Base-by-base conservation (phyloP, 2,888 invertebrate species). In the Hoplodrina ambigua region DNA sequence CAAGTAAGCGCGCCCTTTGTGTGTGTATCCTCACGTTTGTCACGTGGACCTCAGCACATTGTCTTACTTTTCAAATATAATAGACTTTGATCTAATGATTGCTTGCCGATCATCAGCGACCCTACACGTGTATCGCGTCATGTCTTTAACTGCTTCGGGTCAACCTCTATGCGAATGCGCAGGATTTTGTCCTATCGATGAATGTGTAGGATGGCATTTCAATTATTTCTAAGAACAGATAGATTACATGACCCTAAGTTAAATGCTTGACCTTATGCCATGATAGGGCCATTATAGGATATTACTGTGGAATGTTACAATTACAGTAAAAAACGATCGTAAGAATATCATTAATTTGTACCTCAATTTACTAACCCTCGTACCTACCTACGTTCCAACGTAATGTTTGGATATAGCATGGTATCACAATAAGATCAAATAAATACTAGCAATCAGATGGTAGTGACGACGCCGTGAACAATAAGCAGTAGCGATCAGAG, bases 21-120 rank as follows among this genome's bases (percentile, higher is more conserved):
- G 90, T 84, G 78, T 44, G 80, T 37, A 64, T 64, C 52, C 85
- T 92, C 93, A 91, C 91, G 91, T 92, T 91, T 88, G 82, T 92
- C 94, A 94, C 95, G 94, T 94, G 93, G 80, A 75, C 61, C 30
- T 49, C 66, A 68, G 82, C 85, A 88, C 92, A 90, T 92, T 93
- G 92, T 94, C 83, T 91, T 86, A 82, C 84, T 87, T 88, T 90
- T 89, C 87, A 87, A 87, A 86, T 87, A 85, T 88, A 91, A 91
- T 90, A 84, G 88, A 86, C 87, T 87, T 85, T 85, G 89, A 90
- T 89, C 87, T 87, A 81, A 82, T 93, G 91, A 94, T 94, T 92
- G 85, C 90, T 84, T 88, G 90, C 87, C 91, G 91, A 93, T 93
- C 91, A 92, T 89, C 84, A 80, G 70, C 66, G 72, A 67, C 72